phyloP scores from a whole-genome alignment of 2,113 vertebrate genomes.

The Haemorhous mexicanus region DNA sequence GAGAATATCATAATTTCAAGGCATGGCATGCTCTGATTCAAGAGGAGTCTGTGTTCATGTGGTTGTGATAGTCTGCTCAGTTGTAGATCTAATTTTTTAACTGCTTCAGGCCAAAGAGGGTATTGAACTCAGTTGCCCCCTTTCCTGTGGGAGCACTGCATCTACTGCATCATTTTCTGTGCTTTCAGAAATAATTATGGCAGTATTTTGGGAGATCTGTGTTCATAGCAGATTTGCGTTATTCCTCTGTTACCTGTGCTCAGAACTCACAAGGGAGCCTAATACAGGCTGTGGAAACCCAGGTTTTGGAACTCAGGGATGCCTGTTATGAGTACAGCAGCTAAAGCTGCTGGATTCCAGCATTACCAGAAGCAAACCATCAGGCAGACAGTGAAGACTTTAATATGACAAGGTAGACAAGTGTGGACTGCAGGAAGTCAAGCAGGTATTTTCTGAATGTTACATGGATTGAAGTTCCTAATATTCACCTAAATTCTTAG shows the following conservation, averaged over 20 bases:
- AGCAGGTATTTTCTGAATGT: neutral
- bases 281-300: neutral
- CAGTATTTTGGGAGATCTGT: neutral
- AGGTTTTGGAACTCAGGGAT: neutral
- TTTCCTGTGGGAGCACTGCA: neutral
- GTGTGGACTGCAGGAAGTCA: neutral
- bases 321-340: neutral
- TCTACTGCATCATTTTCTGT: neutral
- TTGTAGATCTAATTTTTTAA: neutral
- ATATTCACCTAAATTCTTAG: neutral
- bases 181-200: neutral
- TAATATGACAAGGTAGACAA: neutral
- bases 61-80: neutral
- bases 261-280: neutral
- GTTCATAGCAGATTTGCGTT: neutral
- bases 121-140: neutral
- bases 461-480: neutral
- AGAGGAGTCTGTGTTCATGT: neutral
- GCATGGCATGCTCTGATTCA: neutral
- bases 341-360: neutral
- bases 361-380: neutral
- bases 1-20: neutral
- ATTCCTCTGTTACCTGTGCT: neutral
- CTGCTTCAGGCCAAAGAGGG: neutral
- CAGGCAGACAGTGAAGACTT: neutral